Conservation (phyloP, 2,888 invertebrate genomes). For the Hemicrepidius hirtus region DNA sequence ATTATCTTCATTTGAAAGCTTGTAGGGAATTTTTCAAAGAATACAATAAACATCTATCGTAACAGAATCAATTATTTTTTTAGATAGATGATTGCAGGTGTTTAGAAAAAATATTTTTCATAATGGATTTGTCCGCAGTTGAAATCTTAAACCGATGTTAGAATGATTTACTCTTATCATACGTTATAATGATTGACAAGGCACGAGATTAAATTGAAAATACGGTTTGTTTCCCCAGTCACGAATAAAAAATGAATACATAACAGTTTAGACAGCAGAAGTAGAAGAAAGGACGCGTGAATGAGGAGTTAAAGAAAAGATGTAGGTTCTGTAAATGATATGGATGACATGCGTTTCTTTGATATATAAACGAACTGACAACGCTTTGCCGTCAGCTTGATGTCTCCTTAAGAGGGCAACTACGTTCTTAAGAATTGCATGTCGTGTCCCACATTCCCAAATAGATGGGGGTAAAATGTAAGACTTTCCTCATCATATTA, state of each 20-base stretch:
- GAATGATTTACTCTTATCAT: slow-evolving; percentile 31
- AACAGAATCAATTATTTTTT: too few species aligned
- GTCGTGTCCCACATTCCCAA: slow-evolving; percentile 11
- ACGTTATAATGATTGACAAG: slow-evolving; percentile 37
- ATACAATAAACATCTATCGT: too few species aligned
- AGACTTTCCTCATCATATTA: too few species aligned
- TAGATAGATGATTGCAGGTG: too few species aligned
- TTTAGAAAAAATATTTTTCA: too few species aligned
- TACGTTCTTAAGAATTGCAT: not conserved
- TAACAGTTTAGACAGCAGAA: slow-evolving; percentile 48
- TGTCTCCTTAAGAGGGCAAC: slow-evolving; percentile 12
- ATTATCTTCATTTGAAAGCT: too few species aligned
- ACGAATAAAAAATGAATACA: slow-evolving; percentile 39
- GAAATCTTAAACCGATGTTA: slow-evolving; percentile 1
- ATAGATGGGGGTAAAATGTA: slow-evolving; percentile 10
- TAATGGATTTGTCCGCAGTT: not conserved
- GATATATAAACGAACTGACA: slow-evolving; percentile 43
- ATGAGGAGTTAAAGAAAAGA: slow-evolving; percentile 39
- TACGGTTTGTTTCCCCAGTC: slow-evolving; percentile 35
- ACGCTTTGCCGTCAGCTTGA: slow-evolving; percentile 40
- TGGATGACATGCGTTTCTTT: slow-evolving; percentile 43
- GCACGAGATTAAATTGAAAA: slow-evolving; percentile 36
- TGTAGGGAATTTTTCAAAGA: too few species aligned
- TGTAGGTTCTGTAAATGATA: slow-evolving; percentile 40
- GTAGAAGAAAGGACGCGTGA: slow-evolving; percentile 36